These are phyloP conservation scores for Hemaris fuciformis DNA, from an alignment of 2,888 invertebrate species.

Conservation along the genomic window DNA sequence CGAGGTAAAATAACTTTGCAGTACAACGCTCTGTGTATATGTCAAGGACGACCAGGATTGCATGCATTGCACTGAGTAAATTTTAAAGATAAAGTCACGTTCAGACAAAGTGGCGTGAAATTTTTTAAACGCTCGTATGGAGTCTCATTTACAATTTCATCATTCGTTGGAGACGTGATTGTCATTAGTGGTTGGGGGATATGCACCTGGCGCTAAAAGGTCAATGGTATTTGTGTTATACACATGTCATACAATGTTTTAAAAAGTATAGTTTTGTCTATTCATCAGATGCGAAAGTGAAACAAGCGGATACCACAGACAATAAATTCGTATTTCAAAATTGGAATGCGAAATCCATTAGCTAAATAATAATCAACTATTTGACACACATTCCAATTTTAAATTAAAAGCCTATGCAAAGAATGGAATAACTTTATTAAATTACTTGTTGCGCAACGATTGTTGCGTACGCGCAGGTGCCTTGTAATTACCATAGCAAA, in stretches of 20 bases:
- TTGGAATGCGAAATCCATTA: neutral
- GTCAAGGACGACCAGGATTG: conserved; percentile 62
- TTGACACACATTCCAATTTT: conserved; percentile 8
- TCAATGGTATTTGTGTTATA: neutral
- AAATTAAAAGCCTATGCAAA: neutral
- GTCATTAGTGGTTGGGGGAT: neutral
- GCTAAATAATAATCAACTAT: conserved; percentile 20
- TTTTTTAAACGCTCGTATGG: neutral
- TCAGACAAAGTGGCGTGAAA: neutral
- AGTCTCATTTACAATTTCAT: neutral
- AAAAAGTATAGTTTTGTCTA: neutral
- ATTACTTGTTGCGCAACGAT: conserved; percentile 10
- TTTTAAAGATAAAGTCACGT: conserved; percentile 21
- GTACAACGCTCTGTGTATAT: conserved; percentile 43
- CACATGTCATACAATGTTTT: neutral
- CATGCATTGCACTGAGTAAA: conserved; percentile 37
- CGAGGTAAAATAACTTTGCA: conserved; percentile 20
- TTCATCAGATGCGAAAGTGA: neutral
- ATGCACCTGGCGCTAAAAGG: neutral
- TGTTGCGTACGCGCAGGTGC: conserved; percentile 24
- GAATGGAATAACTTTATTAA: conserved; percentile 11
- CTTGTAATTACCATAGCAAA: conserved; percentile 28
- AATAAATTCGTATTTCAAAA: neutral
- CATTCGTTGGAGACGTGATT: neutral
- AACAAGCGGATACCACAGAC: neutral